phyloP scores from a whole-genome alignment of 2,113 vertebrate genomes.

The Smithornis capensis region DNA sequence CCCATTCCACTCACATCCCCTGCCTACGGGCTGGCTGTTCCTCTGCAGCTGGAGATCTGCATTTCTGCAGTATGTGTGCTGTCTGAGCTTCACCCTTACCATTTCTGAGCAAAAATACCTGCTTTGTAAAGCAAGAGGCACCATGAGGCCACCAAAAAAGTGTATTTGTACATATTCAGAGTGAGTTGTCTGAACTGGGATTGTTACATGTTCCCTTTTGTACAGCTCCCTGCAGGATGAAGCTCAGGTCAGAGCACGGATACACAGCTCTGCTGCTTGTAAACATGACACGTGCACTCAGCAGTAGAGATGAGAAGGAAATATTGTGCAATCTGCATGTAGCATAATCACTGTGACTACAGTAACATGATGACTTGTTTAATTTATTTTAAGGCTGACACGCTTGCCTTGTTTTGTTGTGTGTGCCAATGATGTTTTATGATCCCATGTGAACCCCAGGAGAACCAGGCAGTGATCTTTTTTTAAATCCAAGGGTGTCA shows the following conservation, averaged over 20 bases:
- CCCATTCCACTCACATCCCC: background rate
- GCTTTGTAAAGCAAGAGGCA: background rate
- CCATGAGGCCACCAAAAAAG: background rate
- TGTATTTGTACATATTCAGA: background rate
- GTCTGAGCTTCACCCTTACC: background rate
- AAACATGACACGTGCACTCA: background rate
- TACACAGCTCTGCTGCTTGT: background rate
- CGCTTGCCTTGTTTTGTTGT: background rate
- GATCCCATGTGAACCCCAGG: background rate
- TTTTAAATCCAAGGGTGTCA: background rate
- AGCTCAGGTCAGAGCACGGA: background rate
- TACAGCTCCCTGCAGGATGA: background rate
- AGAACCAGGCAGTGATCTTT: background rate
- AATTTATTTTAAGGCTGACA: background rate
- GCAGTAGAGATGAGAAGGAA: background rate
- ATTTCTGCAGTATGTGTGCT: background rate
- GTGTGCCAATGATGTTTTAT: background rate
- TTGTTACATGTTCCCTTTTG: background rate
- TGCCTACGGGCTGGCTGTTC: background rate
- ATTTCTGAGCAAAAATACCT: background rate
- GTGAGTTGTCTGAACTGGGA: background rate
- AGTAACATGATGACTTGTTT: background rate
- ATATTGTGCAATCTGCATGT: background rate
- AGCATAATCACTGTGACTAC: background rate
- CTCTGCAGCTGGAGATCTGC: background rate